Conservation (phyloP, 2,113 vertebrate species). For the Sebastes schlegelii region DNA sequence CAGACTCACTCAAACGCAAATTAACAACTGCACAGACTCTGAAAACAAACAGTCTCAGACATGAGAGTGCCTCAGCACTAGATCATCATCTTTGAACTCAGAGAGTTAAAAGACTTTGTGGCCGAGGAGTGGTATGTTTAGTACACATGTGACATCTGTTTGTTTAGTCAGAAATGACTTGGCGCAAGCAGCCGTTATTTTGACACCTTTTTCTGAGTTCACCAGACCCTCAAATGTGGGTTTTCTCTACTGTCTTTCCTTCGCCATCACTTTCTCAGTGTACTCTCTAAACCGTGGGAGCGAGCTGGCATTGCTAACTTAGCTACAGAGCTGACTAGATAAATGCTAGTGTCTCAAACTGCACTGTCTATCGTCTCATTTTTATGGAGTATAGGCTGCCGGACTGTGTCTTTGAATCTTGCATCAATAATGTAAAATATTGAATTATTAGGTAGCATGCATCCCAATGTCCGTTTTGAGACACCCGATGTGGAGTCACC, state of each 20-base stretch:
- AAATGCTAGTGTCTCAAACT: background rate
- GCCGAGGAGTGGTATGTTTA: constrained; percentile 63
- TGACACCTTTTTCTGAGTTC: constrained; percentile 52
- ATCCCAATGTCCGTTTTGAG: background rate
- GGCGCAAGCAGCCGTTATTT: constrained; percentile 46
- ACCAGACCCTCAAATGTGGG: constrained; percentile 6
- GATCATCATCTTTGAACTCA: constrained; percentile 62
- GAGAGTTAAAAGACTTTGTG: constrained; percentile 56
- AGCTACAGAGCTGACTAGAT: background rate
- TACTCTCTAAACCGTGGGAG: background rate
- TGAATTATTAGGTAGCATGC: background rate
- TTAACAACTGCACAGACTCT: constrained; percentile 64
- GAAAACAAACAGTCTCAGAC: constrained; percentile 64
- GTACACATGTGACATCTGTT: constrained; percentile 74
- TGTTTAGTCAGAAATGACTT: constrained; percentile 70
- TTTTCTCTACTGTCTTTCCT: background rate
- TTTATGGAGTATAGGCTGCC: background rate
- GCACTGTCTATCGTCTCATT: background rate
- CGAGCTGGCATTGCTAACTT: background rate
- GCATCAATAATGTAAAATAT: background rate
- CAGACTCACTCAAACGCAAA: constrained; percentile 67
- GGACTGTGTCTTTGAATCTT: background rate
- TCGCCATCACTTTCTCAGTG: background rate
- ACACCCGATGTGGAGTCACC: background rate
- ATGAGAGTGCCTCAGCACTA: constrained; percentile 28